Base-by-base conservation (phyloP, 1,140 invertebrate genomes). In the Fragariocoptes setiger region DNA sequence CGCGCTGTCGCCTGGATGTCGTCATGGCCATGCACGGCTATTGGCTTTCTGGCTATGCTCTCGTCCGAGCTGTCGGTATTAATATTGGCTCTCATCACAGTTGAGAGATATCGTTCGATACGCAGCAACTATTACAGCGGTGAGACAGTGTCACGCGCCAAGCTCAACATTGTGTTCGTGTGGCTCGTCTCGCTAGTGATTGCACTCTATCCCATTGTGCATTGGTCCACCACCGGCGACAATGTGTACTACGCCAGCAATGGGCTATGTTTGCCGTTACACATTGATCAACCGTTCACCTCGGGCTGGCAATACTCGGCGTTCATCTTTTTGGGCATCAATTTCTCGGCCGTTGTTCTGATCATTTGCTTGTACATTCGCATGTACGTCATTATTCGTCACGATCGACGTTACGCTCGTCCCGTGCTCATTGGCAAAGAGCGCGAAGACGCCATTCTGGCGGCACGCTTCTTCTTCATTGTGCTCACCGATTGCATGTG, bases 51-150 rank as follows among this genome's bases (percentile, higher is more conserved):
- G 13, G 70, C 69, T 1, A 71, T 74, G 53, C 65, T 62, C 12
- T 72, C 70, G 1, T 69, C 65, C 4, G 71, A 75, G 61, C 65
- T 68, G 38, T 76, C 73, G 0, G 66, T 78, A 47, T 53, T 77
- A 5, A 71, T 76, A 38, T 51, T 78, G 44, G 66, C 70, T 0
- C 68, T 74, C 44, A 72, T 78, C 62, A 75, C 74, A 1, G 51
- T 76, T 39, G 74, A 77, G 48, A 61, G 74, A 45, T 75, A 52
- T 35, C 31, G 44, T 14, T 52, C 49, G 12, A 48, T 52, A 38
- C 43, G 40, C 37, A 51, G 35, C 14, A 48, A 48, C 19, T 48
- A 40, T 17, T 37, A 47, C 21, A 31, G 8, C 25, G 25, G n/a
- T n/a, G 17, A 21, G 4, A 42, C 48, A 1, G 46, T 51, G 8